Percentiles rank a stretch among this genome's conserved stretches.
phyloP scores from a whole-genome alignment of 35 echinoderm and acorn worm genomes.

The Apostichopus parvimensis region DNA sequence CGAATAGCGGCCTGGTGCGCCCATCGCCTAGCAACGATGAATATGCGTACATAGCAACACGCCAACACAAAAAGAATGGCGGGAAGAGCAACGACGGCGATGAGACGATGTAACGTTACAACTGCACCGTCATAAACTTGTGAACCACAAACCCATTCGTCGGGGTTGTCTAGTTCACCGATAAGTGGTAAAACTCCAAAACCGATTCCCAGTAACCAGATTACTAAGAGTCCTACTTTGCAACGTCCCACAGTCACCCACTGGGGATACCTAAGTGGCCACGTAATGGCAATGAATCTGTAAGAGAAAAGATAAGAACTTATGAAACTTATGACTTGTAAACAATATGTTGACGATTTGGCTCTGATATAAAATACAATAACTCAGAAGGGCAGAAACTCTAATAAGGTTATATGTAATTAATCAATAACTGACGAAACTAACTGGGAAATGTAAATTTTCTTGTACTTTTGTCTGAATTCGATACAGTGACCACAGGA shows the following conservation, averaged over 20 bases:
- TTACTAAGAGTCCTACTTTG: slow-evolving; percentile 24
- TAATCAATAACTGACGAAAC: too few relatives aligned
- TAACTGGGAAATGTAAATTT: too few relatives aligned
- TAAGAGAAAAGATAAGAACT: neutral
- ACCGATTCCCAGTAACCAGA: slow-evolving; percentile 15
- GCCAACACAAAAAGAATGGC: slow-evolving; percentile 22
- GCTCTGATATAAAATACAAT: too few relatives aligned
- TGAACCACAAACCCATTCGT: slow-evolving; percentile 49
- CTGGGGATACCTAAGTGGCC: slow-evolving; percentile 33
- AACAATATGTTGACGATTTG: too few relatives aligned
- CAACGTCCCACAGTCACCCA: slow-evolving; percentile 21
- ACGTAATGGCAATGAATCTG: slow-evolving; percentile 40
- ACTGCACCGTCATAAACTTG: slow-evolving; percentile 1
- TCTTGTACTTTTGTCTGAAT: too few relatives aligned
- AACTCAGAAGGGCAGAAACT: too few relatives aligned
- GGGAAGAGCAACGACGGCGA: slow-evolving; percentile 27
- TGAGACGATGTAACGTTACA: slow-evolving; percentile 36
- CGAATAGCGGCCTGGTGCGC: slow-evolving; percentile 19
- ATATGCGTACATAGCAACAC: slow-evolving; percentile 42
- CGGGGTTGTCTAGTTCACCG: slow-evolving; percentile 26
- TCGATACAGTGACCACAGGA: too few relatives aligned
- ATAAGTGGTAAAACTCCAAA: slow-evolving; percentile 19
- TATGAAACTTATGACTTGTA: too few relatives aligned
- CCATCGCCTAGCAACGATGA: slow-evolving; percentile 44
- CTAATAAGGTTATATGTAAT: too few relatives aligned